A percentile compares a stretch with the other conserved stretches of the same genome.
Evolutionary conservation across 2,888 invertebrate genomes (phyloP).

Genomic region (Exocentrus adspersus): DNA sequence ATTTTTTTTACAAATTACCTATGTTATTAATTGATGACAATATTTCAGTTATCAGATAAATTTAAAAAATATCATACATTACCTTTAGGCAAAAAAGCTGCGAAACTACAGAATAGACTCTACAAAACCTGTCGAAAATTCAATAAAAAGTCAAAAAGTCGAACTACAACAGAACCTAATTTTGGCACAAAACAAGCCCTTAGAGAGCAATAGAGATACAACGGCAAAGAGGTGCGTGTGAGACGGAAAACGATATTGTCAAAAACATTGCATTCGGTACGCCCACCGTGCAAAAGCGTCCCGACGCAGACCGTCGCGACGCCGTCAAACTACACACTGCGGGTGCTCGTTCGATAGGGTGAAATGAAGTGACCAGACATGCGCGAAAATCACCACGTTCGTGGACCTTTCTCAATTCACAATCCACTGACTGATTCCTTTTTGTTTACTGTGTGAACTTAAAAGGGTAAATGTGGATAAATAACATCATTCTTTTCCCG

Average conservation of each 20-base stretch:
- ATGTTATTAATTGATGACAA: too few relatives aligned
- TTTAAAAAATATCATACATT: not conserved
- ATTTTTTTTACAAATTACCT: too few relatives aligned
- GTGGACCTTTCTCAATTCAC: slow-evolving; percentile 18
- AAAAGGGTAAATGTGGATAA: slow-evolving; percentile 4
- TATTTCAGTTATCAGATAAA: not conserved
- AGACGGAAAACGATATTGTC: slow-evolving; percentile 52
- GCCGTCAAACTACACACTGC: slow-evolving; percentile 50
- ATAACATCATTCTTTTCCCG: not conserved
- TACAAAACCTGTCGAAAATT: slow-evolving; percentile 21
- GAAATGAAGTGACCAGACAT: slow-evolving; percentile 34
- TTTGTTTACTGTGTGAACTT: slow-evolving; percentile 8
- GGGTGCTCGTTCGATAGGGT: slow-evolving; percentile 53
- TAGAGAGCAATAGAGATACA: slow-evolving; percentile 39
- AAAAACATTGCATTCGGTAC: slow-evolving; percentile 52
- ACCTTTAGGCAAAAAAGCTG: not conserved
- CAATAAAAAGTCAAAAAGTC: slow-evolving; percentile 26
- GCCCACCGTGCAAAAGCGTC: slow-evolving; percentile 49
- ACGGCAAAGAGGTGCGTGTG: slow-evolving; percentile 37
- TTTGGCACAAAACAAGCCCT: slow-evolving; percentile 51
- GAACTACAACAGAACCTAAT: slow-evolving; percentile 34
- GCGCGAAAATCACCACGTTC: slow-evolving; percentile 38
- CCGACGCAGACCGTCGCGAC: slow-evolving; percentile 50
- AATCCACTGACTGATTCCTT: slow-evolving; percentile 19
- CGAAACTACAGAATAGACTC: slow-evolving; percentile 4